phyloP scores from a whole-genome alignment of 2,797 vertebrate species.

The Gymnodraco acuticeps region DNA sequence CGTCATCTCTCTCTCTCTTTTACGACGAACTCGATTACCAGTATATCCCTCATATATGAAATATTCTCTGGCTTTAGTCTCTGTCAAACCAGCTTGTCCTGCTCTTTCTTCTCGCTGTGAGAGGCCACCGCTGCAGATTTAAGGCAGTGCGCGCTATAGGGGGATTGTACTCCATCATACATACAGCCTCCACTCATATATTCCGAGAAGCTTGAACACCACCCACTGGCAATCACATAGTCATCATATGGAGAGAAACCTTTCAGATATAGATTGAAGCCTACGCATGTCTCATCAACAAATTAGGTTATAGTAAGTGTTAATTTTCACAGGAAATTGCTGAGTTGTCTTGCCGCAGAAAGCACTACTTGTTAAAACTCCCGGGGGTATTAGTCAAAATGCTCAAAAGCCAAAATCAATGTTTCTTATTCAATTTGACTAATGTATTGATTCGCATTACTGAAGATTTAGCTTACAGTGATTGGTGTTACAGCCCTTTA shows the following conservation, averaged over 20 bases:
- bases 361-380: neutral
- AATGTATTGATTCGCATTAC: neutral
- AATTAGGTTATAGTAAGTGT: neutral
- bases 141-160: neutral
- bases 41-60: conserved; percentile 4
- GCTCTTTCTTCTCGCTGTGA: neutral
- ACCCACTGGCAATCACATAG: conserved; percentile 4
- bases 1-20: neutral
- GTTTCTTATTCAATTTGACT: no score
- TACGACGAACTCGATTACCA: conserved; percentile 20
- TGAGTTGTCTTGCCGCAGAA: neutral
- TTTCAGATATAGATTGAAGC: neutral
- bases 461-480: neutral
- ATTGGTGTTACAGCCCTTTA: neutral
- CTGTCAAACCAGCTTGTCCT: conserved; percentile 15
- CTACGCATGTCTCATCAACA: neutral
- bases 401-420: neutral
- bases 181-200: neutral
- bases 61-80: conserved; percentile 34
- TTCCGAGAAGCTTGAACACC: neutral
- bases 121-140: conserved; percentile 16
- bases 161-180: conserved; percentile 1
- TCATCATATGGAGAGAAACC: neutral
- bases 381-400: neutral
- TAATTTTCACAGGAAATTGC: neutral